Evolutionary conservation across 37 sponge, comb jelly and placozoan species (phyloP), one percentile per base, ranked within the genome.

Genomic region (Bolinopsis microptera): DNA sequence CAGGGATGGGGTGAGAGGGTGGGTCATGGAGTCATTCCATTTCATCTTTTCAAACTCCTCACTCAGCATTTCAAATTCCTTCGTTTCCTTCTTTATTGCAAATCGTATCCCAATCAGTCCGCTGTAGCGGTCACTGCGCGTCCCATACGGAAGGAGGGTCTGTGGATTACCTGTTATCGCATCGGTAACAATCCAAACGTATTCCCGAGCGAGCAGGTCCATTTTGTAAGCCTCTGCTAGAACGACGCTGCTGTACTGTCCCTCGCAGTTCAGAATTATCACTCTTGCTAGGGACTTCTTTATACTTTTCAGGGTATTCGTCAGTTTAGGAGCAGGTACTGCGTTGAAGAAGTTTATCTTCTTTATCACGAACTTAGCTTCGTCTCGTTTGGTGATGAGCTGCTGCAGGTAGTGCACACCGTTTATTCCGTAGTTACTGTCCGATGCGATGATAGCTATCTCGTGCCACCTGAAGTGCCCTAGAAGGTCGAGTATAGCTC

Each of bases 131-230:
- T 72, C 75, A n/a, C 75, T 28, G 5, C 32, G 31, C 27, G 13
- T 18, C 23, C 38, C 90, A 9, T 77, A 16, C 22, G 33, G 18
- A 2, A 16, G 0, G 48, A 86, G 48, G 0, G 25, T 24, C 3
- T 41, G 61, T 0, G 90, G 90, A 27, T 27, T 86, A 33, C 61
- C 90, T n/a, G 90, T 41, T 21, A 86, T 39, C 0, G 32, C 90
- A 26, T 86, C 90, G 9, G 90, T 86, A n/a, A 86, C 90, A 26
- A 86, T 86, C 90, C 90, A 86, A 16, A 86, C 90, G 36, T 86
- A 86, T 2, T 34, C 90, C 90, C 36, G 3, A 1, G 26, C 90
- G 25, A 86, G 0, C 3, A 86, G 48, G 0, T 48, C 90, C 90
- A 30, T 39, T 18, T 26, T 38, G 24, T 26, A 41, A 21, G 48